phyloP scores from a whole-genome alignment of 2,888 invertebrate genomes.

The Panorpa germanica region DNA sequence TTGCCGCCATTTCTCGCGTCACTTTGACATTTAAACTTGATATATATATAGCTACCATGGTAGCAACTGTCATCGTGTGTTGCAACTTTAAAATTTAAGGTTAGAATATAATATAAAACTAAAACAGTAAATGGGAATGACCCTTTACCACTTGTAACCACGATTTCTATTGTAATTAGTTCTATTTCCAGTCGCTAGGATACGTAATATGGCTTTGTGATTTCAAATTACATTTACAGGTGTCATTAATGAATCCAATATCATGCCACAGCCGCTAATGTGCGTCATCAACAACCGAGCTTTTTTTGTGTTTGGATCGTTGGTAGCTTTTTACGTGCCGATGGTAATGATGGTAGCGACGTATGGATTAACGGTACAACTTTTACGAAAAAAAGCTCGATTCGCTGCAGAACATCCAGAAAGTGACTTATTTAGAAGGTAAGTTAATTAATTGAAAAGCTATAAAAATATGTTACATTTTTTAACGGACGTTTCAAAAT shows the following conservation, averaged over 20 bases:
- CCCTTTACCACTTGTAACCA: too few species aligned
- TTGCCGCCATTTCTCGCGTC: constrained; percentile 1
- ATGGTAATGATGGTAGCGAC: constrained; percentile 90
- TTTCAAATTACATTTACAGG: too few species aligned
- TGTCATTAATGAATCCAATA: constrained; percentile 53
- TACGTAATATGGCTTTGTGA: too few species aligned
- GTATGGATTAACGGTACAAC: constrained; percentile 73
- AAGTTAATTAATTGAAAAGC: constrained; percentile 12
- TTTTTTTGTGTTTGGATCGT: constrained; percentile 80
- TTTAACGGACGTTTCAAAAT: background rate
- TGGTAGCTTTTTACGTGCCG: constrained; percentile 88
- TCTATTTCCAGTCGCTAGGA: too few species aligned
- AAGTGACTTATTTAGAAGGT: constrained; percentile 33
- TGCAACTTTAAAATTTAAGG: too few species aligned
- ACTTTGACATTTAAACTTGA: background rate
- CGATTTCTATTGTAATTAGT: too few species aligned
- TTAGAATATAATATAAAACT: too few species aligned
- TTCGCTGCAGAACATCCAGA: constrained; percentile 47
- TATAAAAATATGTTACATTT: background rate
- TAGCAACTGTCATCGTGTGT: too few species aligned
- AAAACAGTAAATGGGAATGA: too few species aligned
- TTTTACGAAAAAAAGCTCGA: constrained; percentile 61
- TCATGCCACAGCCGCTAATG: constrained; percentile 56
- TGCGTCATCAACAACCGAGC: constrained; percentile 73
- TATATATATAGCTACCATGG: too few species aligned